phyloP scores from a whole-genome alignment of 2,113 vertebrate genomes.

The Pelusios castaneus region DNA sequence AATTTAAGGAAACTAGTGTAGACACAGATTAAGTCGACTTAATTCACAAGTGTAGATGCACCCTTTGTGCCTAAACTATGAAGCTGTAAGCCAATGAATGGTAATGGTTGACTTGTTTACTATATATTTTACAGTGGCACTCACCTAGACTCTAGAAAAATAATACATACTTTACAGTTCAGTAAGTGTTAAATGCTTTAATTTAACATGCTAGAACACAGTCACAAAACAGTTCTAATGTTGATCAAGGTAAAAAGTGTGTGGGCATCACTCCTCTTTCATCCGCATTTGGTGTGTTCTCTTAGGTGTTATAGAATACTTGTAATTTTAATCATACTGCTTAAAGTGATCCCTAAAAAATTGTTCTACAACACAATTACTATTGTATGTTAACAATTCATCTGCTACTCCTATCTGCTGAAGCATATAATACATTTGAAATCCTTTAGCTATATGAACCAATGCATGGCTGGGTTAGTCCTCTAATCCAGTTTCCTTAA shows the following conservation, averaged over 20 bases:
- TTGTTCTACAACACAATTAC: conserved; percentile 19
- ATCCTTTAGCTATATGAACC: conserved; percentile 7
- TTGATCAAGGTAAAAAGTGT: background rate
- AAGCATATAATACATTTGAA: conserved; percentile 18
- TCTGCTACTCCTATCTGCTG: background rate
- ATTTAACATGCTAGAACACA: background rate
- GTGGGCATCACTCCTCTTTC: background rate
- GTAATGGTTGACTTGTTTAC: background rate
- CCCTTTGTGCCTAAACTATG: background rate
- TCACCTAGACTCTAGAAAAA: background rate
- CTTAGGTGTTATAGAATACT: background rate
- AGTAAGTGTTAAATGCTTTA: background rate
- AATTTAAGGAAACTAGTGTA: no score
- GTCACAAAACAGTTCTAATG: background rate
- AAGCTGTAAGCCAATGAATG: background rate
- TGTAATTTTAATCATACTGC: conserved; percentile 33
- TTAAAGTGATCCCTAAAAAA: conserved; percentile 26
- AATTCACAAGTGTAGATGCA: no score
- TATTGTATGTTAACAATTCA: conserved; percentile 28
- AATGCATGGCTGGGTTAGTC: background rate
- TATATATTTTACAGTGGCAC: background rate
- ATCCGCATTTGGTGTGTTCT: background rate
- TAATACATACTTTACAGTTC: background rate
- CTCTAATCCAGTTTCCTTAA: conserved; percentile 3
- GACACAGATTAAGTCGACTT: no score